Evolutionary conservation across 2,113 vertebrate species (phyloP), one percentile per base, ranked within the genome.

Genomic region (Heterotis niloticus): DNA sequence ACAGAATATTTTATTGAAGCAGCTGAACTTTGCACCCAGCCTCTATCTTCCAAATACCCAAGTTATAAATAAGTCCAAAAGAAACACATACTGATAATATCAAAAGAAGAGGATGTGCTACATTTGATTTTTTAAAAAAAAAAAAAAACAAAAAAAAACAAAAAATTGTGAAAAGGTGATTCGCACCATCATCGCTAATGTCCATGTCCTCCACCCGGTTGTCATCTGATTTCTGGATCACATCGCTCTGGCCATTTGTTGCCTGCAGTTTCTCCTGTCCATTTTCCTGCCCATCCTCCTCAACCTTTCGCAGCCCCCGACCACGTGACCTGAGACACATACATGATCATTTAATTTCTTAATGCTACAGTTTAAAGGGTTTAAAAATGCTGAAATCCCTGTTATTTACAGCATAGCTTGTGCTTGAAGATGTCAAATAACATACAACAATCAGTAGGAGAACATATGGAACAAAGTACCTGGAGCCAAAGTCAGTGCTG

Each of bases 201-300:
- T 96, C 95, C 95, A 97, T 97, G 81, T 94, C 93, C 16, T 96
- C 91, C 80, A 87, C 93, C 0, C 95, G 90, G 62, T 92, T 84
- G 77, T 96, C 95, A 34, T 93, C 95, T 0, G 95, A 95, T 75
- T 89, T 84, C 0, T 57, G 84, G 5, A 89, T 83, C 4, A 81
- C 28, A 0, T 70, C 66, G 0, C 0, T 59, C 57, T 0, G 75
- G 65, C 28, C 1, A 0, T 16, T 1, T 56, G 3, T 0, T 74
- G 5, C 23, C 10, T 0, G 26, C 17, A 16, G 7, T 0, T 1
- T 11, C 14, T 51, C 12, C 54, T 24, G 60, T 0, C 18, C 24
- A 18, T 28, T 16, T 17, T 23, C 44, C n/a, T 13, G 5, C 11
- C 1, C 1, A 44, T 78, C 18, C 24, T 5, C 23, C 2, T 7